A percentile compares a stretch with the other conserved stretches of the same genome.
phyloP scores from a whole-genome alignment of 2,797 vertebrate genomes.

The Acanthurus lineatus region DNA sequence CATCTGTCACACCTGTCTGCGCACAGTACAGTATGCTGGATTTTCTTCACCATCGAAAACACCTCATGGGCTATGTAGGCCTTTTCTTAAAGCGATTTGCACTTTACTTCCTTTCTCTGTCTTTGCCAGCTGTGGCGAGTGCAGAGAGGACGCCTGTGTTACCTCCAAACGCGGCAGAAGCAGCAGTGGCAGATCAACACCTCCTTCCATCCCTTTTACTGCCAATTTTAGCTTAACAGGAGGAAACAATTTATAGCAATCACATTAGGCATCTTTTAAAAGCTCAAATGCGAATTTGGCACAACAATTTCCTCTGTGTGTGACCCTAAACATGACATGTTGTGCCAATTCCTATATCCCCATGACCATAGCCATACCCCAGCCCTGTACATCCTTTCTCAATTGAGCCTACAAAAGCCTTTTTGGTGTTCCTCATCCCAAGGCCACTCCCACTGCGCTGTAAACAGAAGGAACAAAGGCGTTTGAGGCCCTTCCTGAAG shows the following conservation, averaged over 20 bases:
- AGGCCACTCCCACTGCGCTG: slow-evolving; percentile 80
- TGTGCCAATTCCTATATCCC: slow-evolving; percentile 74
- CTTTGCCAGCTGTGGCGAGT: slow-evolving; percentile 50
- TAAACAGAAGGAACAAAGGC: slow-evolving; percentile 93
- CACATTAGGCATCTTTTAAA: slow-evolving; percentile 33
- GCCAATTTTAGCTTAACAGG: slow-evolving; percentile 40
- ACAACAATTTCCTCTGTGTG: slow-evolving; percentile 19
- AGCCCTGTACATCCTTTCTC: slow-evolving; percentile 76
- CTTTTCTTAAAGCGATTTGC: slow-evolving; percentile 37
- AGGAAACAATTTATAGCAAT: slow-evolving; percentile 55
- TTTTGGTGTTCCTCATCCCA: slow-evolving; percentile 83
- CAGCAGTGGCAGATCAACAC: slow-evolving; percentile 39
- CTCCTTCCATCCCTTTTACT: slow-evolving; percentile 48
- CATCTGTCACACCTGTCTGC: slow-evolving; percentile 20
- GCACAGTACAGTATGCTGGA: neutral
- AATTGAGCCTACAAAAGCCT: slow-evolving; percentile 83
- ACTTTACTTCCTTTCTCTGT: slow-evolving; percentile 39
- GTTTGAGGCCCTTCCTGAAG: slow-evolving; percentile 96
- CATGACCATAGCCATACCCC: slow-evolving; percentile 66
- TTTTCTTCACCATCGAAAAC: slow-evolving; percentile 28
- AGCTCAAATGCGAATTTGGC: slow-evolving; percentile 44
- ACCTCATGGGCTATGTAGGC: slow-evolving; percentile 8
- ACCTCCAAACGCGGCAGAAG: slow-evolving; percentile 57
- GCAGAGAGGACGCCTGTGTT: slow-evolving; percentile 52
- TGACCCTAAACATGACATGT: slow-evolving; percentile 83